Evolutionary conservation across 2,113 vertebrate species (phyloP).

Genomic region (Dromaius novaehollandiae): DNA sequence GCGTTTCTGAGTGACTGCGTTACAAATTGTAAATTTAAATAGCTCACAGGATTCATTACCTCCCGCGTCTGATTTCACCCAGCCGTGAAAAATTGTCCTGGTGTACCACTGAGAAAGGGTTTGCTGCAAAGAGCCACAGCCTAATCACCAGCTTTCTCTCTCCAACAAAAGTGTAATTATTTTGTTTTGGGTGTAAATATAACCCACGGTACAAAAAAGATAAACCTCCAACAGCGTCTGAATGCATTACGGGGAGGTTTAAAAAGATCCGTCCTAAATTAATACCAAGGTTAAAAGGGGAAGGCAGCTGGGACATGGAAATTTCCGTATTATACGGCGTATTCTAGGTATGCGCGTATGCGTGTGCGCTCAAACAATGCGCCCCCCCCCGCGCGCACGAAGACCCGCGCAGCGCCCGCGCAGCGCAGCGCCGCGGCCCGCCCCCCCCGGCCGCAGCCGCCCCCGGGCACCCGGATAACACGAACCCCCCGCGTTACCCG

Average conservation of each 20-base stretch:
- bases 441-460: background rate
- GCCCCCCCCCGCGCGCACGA: background rate
- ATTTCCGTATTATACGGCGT: conserved; percentile 15
- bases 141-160: conserved; percentile 81
- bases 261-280: conserved; percentile 58
- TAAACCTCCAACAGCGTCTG: conserved; percentile 69
- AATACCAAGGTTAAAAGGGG: conserved; percentile 58
- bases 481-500: background rate
- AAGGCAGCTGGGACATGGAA: conserved; percentile 42
- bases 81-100: conserved; percentile 88
- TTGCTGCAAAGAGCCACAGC: conserved; percentile 79
- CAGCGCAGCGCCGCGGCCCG: background rate
- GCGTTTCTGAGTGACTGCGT: conserved; percentile 83
- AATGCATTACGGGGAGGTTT: conserved; percentile 53
- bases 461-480: background rate
- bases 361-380: background rate
- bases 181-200: conserved; percentile 85
- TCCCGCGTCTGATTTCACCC: conserved; percentile 85
- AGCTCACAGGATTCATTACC: conserved; percentile 87
- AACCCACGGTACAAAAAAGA: conserved; percentile 72
- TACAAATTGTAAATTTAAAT: conserved; percentile 90
- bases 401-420: background rate
- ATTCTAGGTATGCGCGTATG: background rate
- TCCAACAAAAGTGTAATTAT: conserved; percentile 84
- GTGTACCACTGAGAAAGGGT: conserved; percentile 84